phyloP scores from a whole-genome alignment of 2,113 vertebrate species.

The rat (Rattus norvegicus) region GRCr8 NC_086022.1:122019501-122020000 shows the following conservation, averaged over 20 bases:
- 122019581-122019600: conserved; percentile 74
- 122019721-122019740: conserved; percentile 81
- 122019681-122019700: conserved; percentile 85
- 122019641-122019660: conserved; percentile 42
- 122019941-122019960: conserved; percentile 87
- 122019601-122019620: conserved; percentile 74
- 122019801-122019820: conserved; percentile 82
- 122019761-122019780: conserved; percentile 73
- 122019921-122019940: conserved; percentile 84
- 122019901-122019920: conserved; percentile 78
- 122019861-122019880: conserved; percentile 84
- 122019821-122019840: conserved; percentile 82
- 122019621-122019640: conserved; percentile 63
- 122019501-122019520: conserved; percentile 80
- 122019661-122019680: conserved; percentile 78
- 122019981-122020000: conserved; percentile 93
- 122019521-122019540: conserved; percentile 82
- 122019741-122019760: conserved; percentile 84
- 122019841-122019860: conserved; percentile 86
- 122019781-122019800: conserved; percentile 83
- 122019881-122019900: conserved; percentile 72
- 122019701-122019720: conserved; percentile 84
- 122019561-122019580: conserved; percentile 69
- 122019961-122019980: conserved; percentile 88
- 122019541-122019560: conserved; percentile 78